Evolutionary conservation across 1,140 invertebrate genomes (phyloP), one percentile per base, ranked within the genome.

Genomic region (Philopotamus ludificatus): DNA sequence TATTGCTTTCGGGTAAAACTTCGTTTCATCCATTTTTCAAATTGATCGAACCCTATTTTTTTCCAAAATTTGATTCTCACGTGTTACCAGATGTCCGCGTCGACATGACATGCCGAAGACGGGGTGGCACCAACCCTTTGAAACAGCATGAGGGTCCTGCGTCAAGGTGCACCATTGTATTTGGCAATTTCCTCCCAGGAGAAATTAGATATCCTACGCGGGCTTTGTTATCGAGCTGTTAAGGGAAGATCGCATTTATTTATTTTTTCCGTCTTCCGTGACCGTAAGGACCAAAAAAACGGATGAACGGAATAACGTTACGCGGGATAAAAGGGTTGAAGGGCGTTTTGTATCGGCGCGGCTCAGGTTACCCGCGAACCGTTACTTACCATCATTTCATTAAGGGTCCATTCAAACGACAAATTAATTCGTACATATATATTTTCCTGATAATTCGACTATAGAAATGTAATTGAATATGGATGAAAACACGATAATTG

Each of bases 131-230:
- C 21, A 65, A 65, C 51, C 47, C 47, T 41, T 61, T 66, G 25
- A 61, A 34, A 39, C 50, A 51, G 25, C 60, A 53, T 63, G 34
- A 26, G 47, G 49, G 22, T 12, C 49, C 47, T 21, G 53, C 60
- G 28, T 57, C 44, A 47, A 47, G 44, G 63, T 55, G 51, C 63
- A 63, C 53, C 63, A 69, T 69, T 69, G 67, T 69, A 44, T 60
- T 60, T 66, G 50, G 20, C 55, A 49, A 61, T 57, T 64, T 70
- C 65, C 68, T 70, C 68, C 68, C 68, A 64, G 45, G 64, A 70
- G 68, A 70, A 70, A 70, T 70, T 70, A 70, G 68, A 70, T 70
- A 70, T 66, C 64, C 68, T 41, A 39, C 53, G 9, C 39, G 9
- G 42, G 45, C 65, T 63, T 70, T 70, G 68, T 70, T 63, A 60